Evolutionary conservation across 2,888 invertebrate species (phyloP).

Genomic region (Napeogenes inachia): DNA sequence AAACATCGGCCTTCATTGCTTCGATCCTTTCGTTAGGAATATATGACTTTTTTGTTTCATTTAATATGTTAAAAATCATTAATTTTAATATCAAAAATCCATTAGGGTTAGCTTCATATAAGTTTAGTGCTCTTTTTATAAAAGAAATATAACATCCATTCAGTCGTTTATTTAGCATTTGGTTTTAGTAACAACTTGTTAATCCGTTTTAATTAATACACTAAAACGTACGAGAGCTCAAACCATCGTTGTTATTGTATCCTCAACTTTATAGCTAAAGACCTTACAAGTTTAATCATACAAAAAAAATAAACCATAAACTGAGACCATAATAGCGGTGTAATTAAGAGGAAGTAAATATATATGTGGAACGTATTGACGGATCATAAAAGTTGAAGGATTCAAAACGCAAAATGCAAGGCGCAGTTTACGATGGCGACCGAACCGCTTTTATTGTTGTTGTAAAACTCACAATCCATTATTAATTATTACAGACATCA

Average conservation of each 20-base stretch:
- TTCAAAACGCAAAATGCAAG: slow-evolving; percentile 71
- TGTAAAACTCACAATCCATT: slow-evolving; percentile 77
- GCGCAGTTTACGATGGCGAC: slow-evolving; percentile 67
- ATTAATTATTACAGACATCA: slow-evolving; percentile 78
- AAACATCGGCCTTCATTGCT: slow-evolving; percentile 46
- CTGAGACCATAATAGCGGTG: slow-evolving; percentile 57
- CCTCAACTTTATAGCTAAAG: slow-evolving; percentile 39
- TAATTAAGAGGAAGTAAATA: slow-evolving; percentile 74
- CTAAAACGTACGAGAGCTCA: slow-evolving; percentile 24
- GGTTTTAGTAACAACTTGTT: slow-evolving; percentile 30
- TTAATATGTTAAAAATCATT: slow-evolving; percentile 4
- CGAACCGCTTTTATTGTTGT: slow-evolving; percentile 74
- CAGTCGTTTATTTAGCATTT: slow-evolving; percentile 21
- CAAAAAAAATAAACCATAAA: slow-evolving; percentile 65
- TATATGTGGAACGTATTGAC: slow-evolving; percentile 73
- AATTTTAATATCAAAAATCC: slow-evolving; percentile 7
- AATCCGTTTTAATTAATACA: slow-evolving; percentile 29
- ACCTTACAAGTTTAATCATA: slow-evolving; percentile 45
- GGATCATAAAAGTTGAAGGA: slow-evolving; percentile 70
- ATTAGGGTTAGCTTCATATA: slow-evolving; percentile 4
- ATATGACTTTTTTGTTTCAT: slow-evolving; percentile 8
- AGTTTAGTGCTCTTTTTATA: slow-evolving; percentile 5
- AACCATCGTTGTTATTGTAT: slow-evolving; percentile 34
- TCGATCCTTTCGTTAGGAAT: slow-evolving; percentile 25
- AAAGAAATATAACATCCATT: slow-evolving; percentile 10